These are phyloP conservation scores for Thysanoteuthis rhombus DNA, from an alignment of 2,888 invertebrate genomes.

Conservation along the genomic window DNA sequence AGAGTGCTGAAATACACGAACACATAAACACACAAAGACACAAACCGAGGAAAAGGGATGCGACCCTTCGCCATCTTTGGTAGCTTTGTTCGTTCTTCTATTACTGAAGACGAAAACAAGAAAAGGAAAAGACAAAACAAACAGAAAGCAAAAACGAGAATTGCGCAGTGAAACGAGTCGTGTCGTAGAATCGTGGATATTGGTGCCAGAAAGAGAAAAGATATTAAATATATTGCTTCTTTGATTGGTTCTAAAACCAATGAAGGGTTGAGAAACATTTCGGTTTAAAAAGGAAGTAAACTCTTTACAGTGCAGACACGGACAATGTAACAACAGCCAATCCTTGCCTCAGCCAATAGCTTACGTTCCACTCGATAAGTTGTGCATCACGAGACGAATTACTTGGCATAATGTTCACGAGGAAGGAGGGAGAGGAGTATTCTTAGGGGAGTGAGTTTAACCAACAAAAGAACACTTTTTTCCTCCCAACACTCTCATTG, in stretches of 20 bases:
- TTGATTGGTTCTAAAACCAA: background rate
- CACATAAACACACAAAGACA: no score
- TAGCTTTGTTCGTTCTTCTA: no score
- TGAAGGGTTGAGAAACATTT: background rate
- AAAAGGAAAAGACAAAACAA: background rate
- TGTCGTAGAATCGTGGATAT: background rate
- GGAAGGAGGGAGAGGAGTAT: background rate
- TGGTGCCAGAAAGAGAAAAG: background rate
- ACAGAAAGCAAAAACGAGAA: background rate
- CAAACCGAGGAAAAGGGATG: no score
- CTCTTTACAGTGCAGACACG: background rate
- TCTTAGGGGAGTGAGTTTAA: background rate
- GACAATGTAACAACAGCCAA: background rate
- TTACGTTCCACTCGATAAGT: background rate
- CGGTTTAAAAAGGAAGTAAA: background rate
- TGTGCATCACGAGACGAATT: background rate
- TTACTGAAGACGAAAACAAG: no score
- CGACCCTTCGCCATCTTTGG: no score
- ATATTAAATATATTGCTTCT: background rate
- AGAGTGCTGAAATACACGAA: no score
- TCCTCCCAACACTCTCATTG: no score
- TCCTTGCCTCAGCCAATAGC: background rate
- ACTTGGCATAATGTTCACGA: background rate
- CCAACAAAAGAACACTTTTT: no score
- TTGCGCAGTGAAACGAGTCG: background rate